phyloP scores from a whole-genome alignment of 2,113 vertebrate genomes.

The Limnothrissa miodon region DNA sequence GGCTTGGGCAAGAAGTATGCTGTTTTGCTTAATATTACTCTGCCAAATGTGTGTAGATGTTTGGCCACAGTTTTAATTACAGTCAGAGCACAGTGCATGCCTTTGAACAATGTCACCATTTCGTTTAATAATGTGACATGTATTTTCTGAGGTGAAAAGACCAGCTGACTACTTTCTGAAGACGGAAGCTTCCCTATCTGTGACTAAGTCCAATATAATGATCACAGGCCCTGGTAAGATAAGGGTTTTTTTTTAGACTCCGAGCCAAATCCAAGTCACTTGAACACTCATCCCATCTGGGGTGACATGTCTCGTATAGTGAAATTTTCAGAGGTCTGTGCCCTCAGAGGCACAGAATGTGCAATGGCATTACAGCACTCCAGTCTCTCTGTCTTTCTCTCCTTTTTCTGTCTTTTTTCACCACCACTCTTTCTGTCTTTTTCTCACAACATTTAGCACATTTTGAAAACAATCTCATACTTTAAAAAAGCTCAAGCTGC shows the following conservation, averaged over 20 bases:
- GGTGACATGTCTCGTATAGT: constrained; percentile 12
- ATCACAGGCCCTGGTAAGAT: background rate
- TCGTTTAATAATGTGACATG: background rate
- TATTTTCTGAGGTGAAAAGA: background rate
- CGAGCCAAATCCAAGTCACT: background rate
- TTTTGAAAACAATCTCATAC: constrained; percentile 15
- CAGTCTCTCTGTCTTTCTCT: background rate
- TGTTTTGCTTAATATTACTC: background rate
- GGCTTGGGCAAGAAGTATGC: background rate
- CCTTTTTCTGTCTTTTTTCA: background rate
- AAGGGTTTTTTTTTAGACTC: background rate
- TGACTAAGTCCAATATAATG: background rate
- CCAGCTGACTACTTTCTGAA: background rate
- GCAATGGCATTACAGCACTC: background rate
- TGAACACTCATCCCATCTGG: constrained; percentile 3
- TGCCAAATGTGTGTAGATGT: background rate
- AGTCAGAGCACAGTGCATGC: background rate
- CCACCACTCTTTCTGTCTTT: no score
- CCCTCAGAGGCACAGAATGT: background rate
- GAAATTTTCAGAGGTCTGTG: background rate
- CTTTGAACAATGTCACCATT: background rate
- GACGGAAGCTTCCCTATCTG: background rate
- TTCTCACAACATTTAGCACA: background rate
- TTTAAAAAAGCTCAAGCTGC: background rate
- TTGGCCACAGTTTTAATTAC: background rate